A percentile compares a stretch with the other conserved stretches of the same genome.
Conservation (phyloP, 1,140 invertebrate genomes). For the Nylanderia fulva region DNA sequence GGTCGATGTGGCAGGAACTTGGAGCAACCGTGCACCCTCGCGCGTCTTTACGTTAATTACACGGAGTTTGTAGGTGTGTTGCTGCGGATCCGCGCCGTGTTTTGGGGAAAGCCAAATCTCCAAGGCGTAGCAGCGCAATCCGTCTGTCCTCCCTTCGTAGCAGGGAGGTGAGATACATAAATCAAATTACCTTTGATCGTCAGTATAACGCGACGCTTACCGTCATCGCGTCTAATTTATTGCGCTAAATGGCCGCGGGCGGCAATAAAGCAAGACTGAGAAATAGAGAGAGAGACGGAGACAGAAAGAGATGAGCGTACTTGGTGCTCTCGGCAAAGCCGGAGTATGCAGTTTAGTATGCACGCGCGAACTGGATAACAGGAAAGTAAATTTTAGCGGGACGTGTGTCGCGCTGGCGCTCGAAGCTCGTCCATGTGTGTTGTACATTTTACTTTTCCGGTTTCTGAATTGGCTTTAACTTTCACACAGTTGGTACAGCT, state of each 20-base stretch:
- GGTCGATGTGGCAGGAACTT: slow-evolving; percentile 49
- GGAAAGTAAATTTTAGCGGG: slow-evolving; percentile 43
- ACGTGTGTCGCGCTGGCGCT: slow-evolving; percentile 14
- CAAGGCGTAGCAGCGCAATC: slow-evolving; percentile 22
- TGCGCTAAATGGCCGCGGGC: slow-evolving; percentile 25
- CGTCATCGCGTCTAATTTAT: slow-evolving; percentile 57
- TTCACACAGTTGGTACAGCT: slow-evolving; percentile 44
- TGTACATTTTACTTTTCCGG: slow-evolving; percentile 51
- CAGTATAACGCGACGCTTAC: slow-evolving; percentile 30
- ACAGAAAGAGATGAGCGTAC: slow-evolving; percentile 3
- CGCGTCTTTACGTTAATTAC: slow-evolving; percentile 65
- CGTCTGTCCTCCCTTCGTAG: background rate
- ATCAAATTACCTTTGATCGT: slow-evolving; percentile 61
- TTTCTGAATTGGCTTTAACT: slow-evolving; percentile 58
- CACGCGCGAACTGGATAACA: slow-evolving; percentile 38
- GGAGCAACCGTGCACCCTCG: slow-evolving; percentile 22
- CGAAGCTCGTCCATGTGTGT: background rate
- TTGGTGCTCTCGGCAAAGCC: background rate
- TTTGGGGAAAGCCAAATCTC: slow-evolving; percentile 44
- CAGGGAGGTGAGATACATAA: slow-evolving; percentile 23
- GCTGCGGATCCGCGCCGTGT: slow-evolving; percentile 20
- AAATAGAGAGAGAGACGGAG: background rate
- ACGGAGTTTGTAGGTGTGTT: background rate
- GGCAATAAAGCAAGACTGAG: slow-evolving; percentile 42
- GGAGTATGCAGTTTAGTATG: slow-evolving; percentile 32